Base-by-base conservation (phyloP, 2,113 vertebrate species). In the Hiodon tergisus region DNA sequence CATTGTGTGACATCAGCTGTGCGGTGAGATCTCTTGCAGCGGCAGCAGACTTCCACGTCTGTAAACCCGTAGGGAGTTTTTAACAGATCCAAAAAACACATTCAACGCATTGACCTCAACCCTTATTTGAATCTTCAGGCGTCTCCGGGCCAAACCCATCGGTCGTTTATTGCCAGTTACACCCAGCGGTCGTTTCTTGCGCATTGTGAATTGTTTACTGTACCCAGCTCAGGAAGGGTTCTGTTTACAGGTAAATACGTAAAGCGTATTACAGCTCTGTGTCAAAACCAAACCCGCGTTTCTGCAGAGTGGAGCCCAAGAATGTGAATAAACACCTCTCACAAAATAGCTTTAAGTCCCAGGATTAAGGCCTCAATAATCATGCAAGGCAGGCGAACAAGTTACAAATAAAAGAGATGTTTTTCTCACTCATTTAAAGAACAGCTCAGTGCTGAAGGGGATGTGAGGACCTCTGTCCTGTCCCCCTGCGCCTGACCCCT, bases 201-300 rank as follows among this genome's bases (percentile, higher is more conserved):
- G 80, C 73, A 77, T 68, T 77, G 16, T 74, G 52, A 77, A 77
- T 10, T 46, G 55, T 67, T 78, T 79, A 73, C 72, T 72, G 71
- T 50, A 6, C 31, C 11, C n/a, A 72, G 17, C 0, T 14, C 57
- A 59, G 11, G 47, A 4, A 17, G 75, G 67, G n/a, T 14, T 53
- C 16, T 81, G 77, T 83, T 80, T 79, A 79, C 75, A 83, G 31
- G 7, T 59, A 9, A 6, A 59, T 9, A 59, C 73, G 67, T 76
- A 76, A 71, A 82, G 7, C 63, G 69, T 55, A 71, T 68, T 67
- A 67, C 52, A 79, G 60, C 69, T 7, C n/a, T 52, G 74, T 77
- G 76, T 77, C 78, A 83, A 76, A 79, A 78, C 75, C 3, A 51
- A 50, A 31, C 5, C n/a, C 31, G 51, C 51, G 48, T 16, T 31